Evolutionary conservation across 2,888 invertebrate species (phyloP).

Genomic region (Neria commutata): DNA sequence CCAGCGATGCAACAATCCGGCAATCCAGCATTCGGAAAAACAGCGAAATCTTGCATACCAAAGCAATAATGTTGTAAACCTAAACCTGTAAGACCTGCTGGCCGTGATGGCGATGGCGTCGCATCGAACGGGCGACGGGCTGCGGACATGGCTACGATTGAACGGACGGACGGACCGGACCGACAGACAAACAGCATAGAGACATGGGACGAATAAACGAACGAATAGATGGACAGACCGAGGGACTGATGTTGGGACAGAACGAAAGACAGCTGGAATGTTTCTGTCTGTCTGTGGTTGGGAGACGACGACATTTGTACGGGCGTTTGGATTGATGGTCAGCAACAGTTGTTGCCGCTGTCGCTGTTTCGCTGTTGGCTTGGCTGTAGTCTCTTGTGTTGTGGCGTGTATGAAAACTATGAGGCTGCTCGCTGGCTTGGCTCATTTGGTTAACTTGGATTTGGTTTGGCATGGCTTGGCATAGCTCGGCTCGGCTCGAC

Average conservation of each 20-base stretch:
- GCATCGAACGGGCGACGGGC: not conserved
- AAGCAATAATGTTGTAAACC: conserved; percentile 33
- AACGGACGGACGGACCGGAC: not conserved
- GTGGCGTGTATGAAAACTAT: not conserved
- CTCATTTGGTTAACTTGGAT: too few species aligned
- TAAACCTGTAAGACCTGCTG: conserved; percentile 32
- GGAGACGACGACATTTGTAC: conserved; percentile 16
- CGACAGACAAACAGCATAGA: conserved; percentile 1
- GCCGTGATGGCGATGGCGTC: not conserved
- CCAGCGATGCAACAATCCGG: too few species aligned
- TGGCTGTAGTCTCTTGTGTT: not conserved
- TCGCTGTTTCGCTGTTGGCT: too few species aligned
- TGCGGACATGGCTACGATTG: not conserved
- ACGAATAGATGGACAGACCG: too few species aligned
- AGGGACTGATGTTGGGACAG: too few species aligned
- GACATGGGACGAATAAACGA: too few species aligned
- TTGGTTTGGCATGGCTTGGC: not conserved
- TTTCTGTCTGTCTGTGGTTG: not conserved
- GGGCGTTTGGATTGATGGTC: conserved; percentile 10
- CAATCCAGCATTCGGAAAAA: not conserved
- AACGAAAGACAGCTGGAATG: too few species aligned
- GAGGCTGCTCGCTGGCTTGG: not conserved
- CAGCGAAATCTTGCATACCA: conserved; percentile 31
- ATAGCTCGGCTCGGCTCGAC: not conserved
- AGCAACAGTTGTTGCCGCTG: conserved; percentile 1